A percentile compares a stretch with the other conserved stretches of the same genome.
Evolutionary conservation across 1,140 invertebrate species (phyloP).

Genomic region (Drosophila sturtevanti): DNA sequence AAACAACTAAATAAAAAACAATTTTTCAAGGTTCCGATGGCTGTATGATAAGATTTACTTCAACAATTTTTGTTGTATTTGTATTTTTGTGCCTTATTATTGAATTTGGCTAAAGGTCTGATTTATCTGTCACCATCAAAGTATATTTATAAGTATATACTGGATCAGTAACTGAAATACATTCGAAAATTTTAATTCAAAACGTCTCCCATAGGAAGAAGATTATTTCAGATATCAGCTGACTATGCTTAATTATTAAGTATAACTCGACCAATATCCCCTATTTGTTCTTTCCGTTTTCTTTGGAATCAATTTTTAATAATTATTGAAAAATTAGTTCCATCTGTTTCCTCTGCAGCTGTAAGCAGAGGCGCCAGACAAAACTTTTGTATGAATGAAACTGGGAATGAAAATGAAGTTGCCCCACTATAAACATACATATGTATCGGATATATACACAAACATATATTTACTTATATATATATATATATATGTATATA

Average conservation of each 20-base stretch:
- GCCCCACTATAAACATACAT: constrained; percentile 16
- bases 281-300: background rate
- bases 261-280: too few species aligned
- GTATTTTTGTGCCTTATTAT: background rate
- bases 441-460: background rate
- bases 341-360: constrained; percentile 72
- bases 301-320: constrained; percentile 58
- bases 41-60: constrained; percentile 16
- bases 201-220: too few species aligned
- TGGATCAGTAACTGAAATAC: too few species aligned
- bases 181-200: too few species aligned
- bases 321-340: constrained; percentile 78
- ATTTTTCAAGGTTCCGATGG: constrained; percentile 71
- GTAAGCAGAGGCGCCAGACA: constrained; percentile 12
- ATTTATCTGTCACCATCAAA: too few species aligned
- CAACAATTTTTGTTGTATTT: too few species aligned
- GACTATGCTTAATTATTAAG: background rate
- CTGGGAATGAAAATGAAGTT: constrained; percentile 61
- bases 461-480: background rate
- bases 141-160: too few species aligned
- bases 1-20: constrained; percentile 30
- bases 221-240: background rate
- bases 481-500: background rate
- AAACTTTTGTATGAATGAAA: constrained; percentile 16
- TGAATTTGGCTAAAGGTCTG: background rate